Evolutionary conservation across 2,888 invertebrate genomes (phyloP), one percentile per base, ranked within the genome.

Genomic region (Choristoneura rosaceana): DNA sequence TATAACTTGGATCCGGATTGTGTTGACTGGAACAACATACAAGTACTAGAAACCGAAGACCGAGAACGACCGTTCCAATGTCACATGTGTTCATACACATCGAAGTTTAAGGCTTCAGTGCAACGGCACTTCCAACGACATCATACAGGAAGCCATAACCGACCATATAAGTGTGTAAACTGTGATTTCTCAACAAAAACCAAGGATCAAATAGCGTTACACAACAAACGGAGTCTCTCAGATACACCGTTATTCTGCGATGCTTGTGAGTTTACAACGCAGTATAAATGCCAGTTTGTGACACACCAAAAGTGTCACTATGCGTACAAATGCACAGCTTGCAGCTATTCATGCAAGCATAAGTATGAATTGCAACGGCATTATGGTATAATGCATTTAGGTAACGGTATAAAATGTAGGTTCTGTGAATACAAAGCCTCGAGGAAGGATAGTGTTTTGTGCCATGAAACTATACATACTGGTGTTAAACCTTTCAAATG

Each of bases 111-210:
- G 65, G 90, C 91, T 0, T 86, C 90, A 0, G 91, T 92, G 0
- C 91, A 90, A 70, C 80, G 91, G 0, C 92, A 92, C 68, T 92
- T 82, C 14, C 91, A 90, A 74, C 75, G 92, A 3, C 88, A 85
- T 25, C 92, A 92, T 74, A 90, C 90, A 0, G 87, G 86, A 0
- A 77, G 73, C 0, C 76, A 86, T 0, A 84, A 84, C 17, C 75
- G 86, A 3, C 92, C 92, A 0, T 92, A 87, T 70, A 88, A 88
- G 70, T 92, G 92, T 61, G 68, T 82, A 0, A 89, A 90, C 59
- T 92, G 92, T 63, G 89, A 88, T 38, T 92, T 91, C 52, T 84
- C 87, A 0, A 90, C 91, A 0, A 91, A 91, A 81, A 92, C 91
- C 0, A 89, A 90, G 76, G 92, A 92, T 14, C 89, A 90, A 55